Percentiles rank a stretch among this genome's conserved stretches.
Evolutionary conservation across 2,113 vertebrate genomes (phyloP).

Genomic region (Leucoraja erinaceus): DNA sequence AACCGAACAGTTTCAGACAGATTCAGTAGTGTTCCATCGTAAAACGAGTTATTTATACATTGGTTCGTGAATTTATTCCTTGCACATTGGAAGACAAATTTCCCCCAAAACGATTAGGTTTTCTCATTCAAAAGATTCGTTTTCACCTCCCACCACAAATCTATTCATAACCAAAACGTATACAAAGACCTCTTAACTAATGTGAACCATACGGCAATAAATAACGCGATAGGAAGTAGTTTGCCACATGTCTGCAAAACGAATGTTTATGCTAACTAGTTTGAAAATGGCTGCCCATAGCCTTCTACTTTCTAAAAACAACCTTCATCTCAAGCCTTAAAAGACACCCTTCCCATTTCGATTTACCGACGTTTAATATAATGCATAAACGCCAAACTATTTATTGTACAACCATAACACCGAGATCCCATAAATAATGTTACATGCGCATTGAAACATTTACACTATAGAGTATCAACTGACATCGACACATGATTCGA

Average conservation of each 20-base stretch:
- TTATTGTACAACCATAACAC: not conserved
- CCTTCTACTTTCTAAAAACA: constrained; percentile 15
- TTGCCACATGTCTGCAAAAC: constrained; percentile 11
- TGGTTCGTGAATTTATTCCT: not conserved
- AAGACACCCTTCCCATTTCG: not conserved
- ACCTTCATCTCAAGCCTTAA: not conserved
- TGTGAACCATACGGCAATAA: not conserved
- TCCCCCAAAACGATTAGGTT: not conserved
- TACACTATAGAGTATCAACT: not conserved
- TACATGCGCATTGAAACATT: not conserved
- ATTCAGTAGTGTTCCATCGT: not conserved
- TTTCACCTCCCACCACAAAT: not conserved
- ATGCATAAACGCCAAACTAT: not conserved
- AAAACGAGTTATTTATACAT: not conserved
- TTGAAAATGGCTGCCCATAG: constrained; percentile 6
- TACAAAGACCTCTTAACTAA: not conserved
- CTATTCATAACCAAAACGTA: not conserved
- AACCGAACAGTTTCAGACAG: not conserved
- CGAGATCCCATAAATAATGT: not conserved
- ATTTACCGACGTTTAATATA: not conserved
- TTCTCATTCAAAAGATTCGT: not conserved
- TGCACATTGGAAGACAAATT: not conserved
- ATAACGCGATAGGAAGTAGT: not conserved
- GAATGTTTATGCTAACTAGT: not conserved
- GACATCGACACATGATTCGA: not conserved